These are phyloP conservation scores for Pyrochroa serraticornis DNA, from an alignment of 2,888 invertebrate species.

Conservation along the genomic window DNA sequence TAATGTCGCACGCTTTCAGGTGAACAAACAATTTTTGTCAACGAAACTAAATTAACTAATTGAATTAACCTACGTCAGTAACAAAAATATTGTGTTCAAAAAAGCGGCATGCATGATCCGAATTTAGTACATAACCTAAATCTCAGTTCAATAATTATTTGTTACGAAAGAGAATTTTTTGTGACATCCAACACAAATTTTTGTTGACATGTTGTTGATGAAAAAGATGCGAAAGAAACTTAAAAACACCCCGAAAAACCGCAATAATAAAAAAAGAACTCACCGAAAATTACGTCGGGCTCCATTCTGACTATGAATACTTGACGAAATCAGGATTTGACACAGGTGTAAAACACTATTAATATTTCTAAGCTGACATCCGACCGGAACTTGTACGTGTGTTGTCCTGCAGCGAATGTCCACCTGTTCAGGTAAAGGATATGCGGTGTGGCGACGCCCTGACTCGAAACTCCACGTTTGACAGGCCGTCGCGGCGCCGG, in stretches of 20 bases:
- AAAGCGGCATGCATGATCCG: too few species aligned
- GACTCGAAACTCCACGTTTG: conserved; percentile 56
- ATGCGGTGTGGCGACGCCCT: conserved; percentile 55
- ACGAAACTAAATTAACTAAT: too few species aligned
- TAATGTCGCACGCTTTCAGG: too few species aligned
- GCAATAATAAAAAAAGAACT: conserved; percentile 31
- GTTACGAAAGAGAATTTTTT: too few species aligned
- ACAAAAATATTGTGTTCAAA: too few species aligned
- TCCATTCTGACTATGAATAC: conserved; percentile 28
- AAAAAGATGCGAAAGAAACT: conserved; percentile 6
- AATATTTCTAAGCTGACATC: conserved; percentile 17
- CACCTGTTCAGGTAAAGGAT: conserved; percentile 51
- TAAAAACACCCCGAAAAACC: conserved; percentile 2
- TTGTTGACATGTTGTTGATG: conserved; percentile 15
- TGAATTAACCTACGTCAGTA: too few species aligned
- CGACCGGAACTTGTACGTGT: conserved; percentile 23
- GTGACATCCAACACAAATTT: too few species aligned
- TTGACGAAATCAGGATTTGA: background rate
- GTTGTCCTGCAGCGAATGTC: conserved; percentile 35
- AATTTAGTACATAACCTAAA: too few species aligned
- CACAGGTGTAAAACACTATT: conserved; percentile 16
- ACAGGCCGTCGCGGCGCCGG: conserved; percentile 49
- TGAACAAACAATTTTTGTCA: too few species aligned
- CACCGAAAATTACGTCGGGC: conserved; percentile 35
- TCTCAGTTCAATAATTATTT: too few species aligned